These are phyloP conservation scores for Riparia riparia DNA, from an alignment of 2,113 vertebrate genomes.

Conservation along the genomic window DNA sequence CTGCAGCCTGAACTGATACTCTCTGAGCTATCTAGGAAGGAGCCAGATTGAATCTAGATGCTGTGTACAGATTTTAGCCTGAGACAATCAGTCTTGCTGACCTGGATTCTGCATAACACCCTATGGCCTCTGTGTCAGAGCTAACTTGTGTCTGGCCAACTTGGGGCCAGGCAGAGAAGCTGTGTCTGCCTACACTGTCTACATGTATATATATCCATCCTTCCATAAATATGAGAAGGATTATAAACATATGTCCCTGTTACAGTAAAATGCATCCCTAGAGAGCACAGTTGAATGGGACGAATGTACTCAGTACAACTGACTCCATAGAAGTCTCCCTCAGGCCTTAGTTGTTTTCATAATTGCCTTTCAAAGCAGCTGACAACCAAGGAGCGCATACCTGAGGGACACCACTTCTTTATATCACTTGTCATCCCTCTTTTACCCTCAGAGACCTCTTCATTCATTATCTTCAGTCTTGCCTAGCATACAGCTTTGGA, in stretches of 20 bases:
- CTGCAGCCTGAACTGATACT: not conserved
- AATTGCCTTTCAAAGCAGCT: not conserved
- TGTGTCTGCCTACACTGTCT: not conserved
- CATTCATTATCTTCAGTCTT: not conserved
- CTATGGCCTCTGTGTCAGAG: not conserved
- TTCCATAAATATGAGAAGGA: not conserved
- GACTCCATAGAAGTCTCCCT: not conserved
- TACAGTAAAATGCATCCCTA: not conserved
- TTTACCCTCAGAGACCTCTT: not conserved
- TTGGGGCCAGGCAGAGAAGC: not conserved
- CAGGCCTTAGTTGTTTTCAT: not conserved
- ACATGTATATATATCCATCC: not conserved
- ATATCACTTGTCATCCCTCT: not conserved
- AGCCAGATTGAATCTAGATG: not conserved
- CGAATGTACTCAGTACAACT: fast-evolving
- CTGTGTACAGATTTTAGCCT: not conserved
- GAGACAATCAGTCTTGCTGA: not conserved
- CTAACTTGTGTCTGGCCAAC: not conserved
- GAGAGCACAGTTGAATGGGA: not conserved
- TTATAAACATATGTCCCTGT: no score
- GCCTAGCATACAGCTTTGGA: not conserved
- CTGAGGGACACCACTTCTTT: not conserved
- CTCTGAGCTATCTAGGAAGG: not conserved
- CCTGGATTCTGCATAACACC: not conserved
- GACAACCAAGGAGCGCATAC: not conserved